Conservation (phyloP, 2,113 vertebrate genomes). For the Megaleporinus macrocephalus region DNA sequence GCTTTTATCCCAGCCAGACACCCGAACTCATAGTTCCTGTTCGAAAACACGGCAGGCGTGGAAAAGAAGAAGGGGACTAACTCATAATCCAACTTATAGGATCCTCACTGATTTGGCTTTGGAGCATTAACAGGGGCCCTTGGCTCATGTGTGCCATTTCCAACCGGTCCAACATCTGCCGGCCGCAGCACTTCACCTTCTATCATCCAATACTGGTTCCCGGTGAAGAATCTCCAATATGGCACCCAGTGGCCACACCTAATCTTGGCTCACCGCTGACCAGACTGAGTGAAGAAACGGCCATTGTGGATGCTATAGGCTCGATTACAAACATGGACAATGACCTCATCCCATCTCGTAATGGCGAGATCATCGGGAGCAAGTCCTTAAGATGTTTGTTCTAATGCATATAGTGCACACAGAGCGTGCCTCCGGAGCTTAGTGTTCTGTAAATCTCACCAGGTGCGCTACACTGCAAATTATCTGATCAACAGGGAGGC, state of each 20-base stretch:
- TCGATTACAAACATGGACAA: not conserved
- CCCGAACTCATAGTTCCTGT: slow-evolving; percentile 28
- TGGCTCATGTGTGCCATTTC: slow-evolving; percentile 50
- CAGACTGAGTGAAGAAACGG: slow-evolving; percentile 21
- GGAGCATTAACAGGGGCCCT: slow-evolving; percentile 54
- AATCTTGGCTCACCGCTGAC: slow-evolving; percentile 60
- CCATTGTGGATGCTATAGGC: slow-evolving; percentile 47
- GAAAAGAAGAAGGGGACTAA: slow-evolving; percentile 59
- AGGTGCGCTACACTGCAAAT: slow-evolving; percentile 80
- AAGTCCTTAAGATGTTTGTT: slow-evolving; percentile 59
- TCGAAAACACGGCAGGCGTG: slow-evolving; percentile 39
- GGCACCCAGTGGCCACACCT: slow-evolving; percentile 65
- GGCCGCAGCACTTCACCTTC: slow-evolving; percentile 64
- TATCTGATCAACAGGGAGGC: slow-evolving; percentile 82
- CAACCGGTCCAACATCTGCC: slow-evolving; percentile 74
- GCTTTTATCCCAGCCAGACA: not conserved
- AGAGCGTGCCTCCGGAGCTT: slow-evolving; percentile 48
- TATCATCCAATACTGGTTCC: slow-evolving; percentile 70
- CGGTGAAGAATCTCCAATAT: slow-evolving; percentile 59
- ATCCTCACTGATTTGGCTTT: slow-evolving; percentile 62
- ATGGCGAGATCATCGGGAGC: slow-evolving; percentile 70
- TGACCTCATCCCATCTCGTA: slow-evolving; percentile 69
- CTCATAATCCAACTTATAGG: slow-evolving; percentile 56
- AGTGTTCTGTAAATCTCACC: slow-evolving; percentile 71
- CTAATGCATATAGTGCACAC: slow-evolving; percentile 66